These are phyloP conservation scores for Aphaenogaster ashmeadi DNA, from an alignment of 1,140 invertebrate species.

Conservation along the genomic window DNA sequence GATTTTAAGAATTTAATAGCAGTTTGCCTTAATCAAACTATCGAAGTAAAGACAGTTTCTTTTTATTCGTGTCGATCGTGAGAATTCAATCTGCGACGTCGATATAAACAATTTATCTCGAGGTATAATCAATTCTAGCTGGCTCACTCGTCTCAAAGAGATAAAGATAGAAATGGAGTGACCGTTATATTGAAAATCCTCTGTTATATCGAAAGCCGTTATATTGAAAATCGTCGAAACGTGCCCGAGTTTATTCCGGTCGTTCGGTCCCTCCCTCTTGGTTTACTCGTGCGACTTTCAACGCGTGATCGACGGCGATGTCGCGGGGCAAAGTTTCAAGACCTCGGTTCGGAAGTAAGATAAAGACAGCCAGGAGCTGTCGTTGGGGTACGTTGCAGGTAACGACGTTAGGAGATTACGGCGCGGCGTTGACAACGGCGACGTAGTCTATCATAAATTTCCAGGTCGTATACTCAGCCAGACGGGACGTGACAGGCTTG, in stretches of 20 bases:
- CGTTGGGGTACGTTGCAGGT: conserved; percentile 43
- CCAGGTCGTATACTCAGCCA: conserved; percentile 37
- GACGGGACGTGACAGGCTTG: conserved; percentile 62
- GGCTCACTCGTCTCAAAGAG: conserved; percentile 9
- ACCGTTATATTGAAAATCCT: conserved; percentile 38
- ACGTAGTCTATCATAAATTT: conserved; percentile 71
- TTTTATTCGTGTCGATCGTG: neutral
- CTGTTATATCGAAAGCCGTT: conserved; percentile 18
- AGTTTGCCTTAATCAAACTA: neutral
- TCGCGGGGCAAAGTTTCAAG: conserved; percentile 46
- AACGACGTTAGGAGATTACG: conserved; percentile 69
- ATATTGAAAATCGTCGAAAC: conserved; percentile 51
- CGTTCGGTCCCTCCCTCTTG: neutral
- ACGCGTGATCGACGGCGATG: conserved; percentile 60
- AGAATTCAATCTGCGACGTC: neutral
- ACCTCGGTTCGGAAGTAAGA: neutral
- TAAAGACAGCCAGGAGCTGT: conserved; percentile 21
- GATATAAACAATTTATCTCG: conserved; percentile 22
- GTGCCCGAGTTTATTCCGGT: conserved; percentile 31
- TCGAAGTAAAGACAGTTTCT: neutral
- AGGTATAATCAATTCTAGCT: neutral
- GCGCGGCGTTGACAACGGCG: conserved; percentile 42
- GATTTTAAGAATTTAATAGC: conserved; percentile 38
- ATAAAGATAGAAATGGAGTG: neutral
- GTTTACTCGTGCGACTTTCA: conserved; percentile 27